Percentiles rank a stretch among this genome's conserved stretches.
Conservation (phyloP, 2,888 invertebrate genomes). For the Diarsia dahlii region DNA sequence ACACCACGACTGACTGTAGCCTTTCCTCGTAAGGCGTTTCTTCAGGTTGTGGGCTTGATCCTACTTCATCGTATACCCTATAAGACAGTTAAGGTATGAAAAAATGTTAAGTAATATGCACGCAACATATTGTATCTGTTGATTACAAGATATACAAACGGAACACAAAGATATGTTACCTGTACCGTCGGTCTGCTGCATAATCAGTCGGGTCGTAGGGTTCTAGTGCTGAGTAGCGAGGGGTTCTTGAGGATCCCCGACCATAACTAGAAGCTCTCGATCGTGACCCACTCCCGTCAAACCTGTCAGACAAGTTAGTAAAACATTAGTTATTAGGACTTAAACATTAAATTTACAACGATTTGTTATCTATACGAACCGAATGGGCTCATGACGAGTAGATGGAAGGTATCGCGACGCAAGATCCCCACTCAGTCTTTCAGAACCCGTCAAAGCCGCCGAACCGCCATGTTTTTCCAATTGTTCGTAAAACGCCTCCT, state of each 20-base stretch:
- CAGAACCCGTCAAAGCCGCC: slow-evolving; percentile 90
- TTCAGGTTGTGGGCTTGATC: slow-evolving; percentile 93
- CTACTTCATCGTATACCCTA: slow-evolving; percentile 88
- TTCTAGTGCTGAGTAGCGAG: slow-evolving; percentile 83
- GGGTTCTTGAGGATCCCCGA: slow-evolving; percentile 83
- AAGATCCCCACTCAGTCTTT: slow-evolving; percentile 81
- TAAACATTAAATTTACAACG: background rate
- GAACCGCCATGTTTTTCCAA: slow-evolving; percentile 94
- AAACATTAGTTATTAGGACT: background rate
- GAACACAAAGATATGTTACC: slow-evolving; percentile 69
- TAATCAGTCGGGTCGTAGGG: slow-evolving; percentile 89
- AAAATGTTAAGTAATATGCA: slow-evolving; percentile 1
- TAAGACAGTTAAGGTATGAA: background rate
- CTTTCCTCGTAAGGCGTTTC: slow-evolving; percentile 89
- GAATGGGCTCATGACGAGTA: slow-evolving; percentile 82
- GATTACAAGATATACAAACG: background rate
- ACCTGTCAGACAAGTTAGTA: slow-evolving; percentile 69
- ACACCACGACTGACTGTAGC: slow-evolving; percentile 90
- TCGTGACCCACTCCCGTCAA: slow-evolving; percentile 85
- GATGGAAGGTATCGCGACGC: slow-evolving; percentile 81
- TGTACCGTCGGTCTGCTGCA: slow-evolving; percentile 87
- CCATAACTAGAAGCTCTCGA: slow-evolving; percentile 88
- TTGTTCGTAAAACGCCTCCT: slow-evolving; percentile 98
- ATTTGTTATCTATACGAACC: slow-evolving; percentile 68
- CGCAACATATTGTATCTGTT: slow-evolving; percentile 4